A percentile compares a stretch with the other conserved stretches of the same genome.
These are phyloP conservation scores for Pocillopora damicornis DNA, from an alignment of 64 coral and sea anemone genomes.

Conservation along the genomic window DNA sequence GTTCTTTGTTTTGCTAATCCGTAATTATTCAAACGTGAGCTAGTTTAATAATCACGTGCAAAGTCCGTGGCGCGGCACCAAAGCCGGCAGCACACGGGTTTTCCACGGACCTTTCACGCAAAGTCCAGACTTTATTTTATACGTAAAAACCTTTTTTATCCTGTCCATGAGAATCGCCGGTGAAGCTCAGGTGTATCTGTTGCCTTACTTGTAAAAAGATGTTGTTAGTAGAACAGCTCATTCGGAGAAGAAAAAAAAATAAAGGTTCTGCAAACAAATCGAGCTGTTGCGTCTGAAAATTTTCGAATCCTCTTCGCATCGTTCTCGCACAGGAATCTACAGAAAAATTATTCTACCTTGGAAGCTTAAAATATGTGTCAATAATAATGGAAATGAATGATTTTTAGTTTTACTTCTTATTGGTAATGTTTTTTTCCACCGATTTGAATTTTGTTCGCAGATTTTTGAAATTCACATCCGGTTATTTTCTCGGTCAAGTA, in stretches of 20 bases:
- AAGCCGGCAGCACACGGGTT: neutral
- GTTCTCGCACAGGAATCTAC: neutral
- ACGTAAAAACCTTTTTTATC: too few species aligned
- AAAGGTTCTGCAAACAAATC: too few species aligned
- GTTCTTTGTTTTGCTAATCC: neutral
- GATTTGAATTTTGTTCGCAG: neutral
- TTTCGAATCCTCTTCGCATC: neutral
- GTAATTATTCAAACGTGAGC: neutral
- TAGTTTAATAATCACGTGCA: neutral
- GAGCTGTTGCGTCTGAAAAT: too few species aligned
- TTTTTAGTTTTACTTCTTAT: neutral
- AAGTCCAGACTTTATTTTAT: too few species aligned
- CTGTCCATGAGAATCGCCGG: too few species aligned
- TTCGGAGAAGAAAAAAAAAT: too few species aligned
- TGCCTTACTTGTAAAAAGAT: too few species aligned
- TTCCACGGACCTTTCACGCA: too few species aligned
- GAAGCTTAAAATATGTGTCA: neutral
- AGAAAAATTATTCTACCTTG: neutral
- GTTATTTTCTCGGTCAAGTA: neutral
- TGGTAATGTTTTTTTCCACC: neutral
- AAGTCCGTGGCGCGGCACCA: neutral
- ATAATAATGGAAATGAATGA: neutral
- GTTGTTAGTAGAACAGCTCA: too few species aligned
- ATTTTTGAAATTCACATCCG: neutral
- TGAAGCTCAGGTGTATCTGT: too few species aligned